phyloP scores from a whole-genome alignment of 2,797 vertebrate species.

The Simalia tracyae region DNA sequence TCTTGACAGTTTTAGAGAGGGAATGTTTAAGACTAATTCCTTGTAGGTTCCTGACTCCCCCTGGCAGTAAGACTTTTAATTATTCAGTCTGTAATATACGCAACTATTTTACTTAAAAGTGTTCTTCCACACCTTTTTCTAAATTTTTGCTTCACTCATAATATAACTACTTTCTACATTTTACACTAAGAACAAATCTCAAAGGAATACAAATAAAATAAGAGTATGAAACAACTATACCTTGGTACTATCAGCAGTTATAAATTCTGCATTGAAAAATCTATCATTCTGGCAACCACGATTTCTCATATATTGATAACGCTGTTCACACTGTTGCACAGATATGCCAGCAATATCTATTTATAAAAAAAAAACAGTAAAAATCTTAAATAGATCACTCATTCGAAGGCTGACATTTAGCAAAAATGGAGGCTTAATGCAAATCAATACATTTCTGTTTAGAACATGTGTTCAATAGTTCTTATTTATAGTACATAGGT shows the following conservation, averaged over 20 bases:
- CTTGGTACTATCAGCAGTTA: conserved; percentile 92
- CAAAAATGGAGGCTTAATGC: neutral
- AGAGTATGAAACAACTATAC: conserved; percentile 64
- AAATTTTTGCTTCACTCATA: neutral
- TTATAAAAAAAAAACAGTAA: neutral
- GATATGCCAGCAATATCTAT: conserved; percentile 92
- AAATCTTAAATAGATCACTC: conserved; percentile 3
- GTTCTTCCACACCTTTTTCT: neutral
- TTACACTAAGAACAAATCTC: neutral
- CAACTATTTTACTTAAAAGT: neutral
- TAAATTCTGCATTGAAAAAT: conserved; percentile 90
- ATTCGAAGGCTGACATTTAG: neutral
- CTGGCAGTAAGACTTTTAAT: neutral
- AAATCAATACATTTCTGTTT: neutral
- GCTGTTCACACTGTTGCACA: conserved; percentile 90
- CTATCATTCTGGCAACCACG: conserved; percentile 78
- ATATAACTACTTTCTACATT: neutral
- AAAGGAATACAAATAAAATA: neutral
- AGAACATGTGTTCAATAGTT: neutral
- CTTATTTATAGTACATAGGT: neutral
- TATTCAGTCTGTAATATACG: neutral
- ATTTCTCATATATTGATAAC: conserved; percentile 88
- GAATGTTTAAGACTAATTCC: neutral
- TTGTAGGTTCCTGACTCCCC: neutral
- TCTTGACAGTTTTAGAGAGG: neutral